phyloP scores from a whole-genome alignment of 2,797 vertebrate genomes.

The Alauda arvensis region DNA sequence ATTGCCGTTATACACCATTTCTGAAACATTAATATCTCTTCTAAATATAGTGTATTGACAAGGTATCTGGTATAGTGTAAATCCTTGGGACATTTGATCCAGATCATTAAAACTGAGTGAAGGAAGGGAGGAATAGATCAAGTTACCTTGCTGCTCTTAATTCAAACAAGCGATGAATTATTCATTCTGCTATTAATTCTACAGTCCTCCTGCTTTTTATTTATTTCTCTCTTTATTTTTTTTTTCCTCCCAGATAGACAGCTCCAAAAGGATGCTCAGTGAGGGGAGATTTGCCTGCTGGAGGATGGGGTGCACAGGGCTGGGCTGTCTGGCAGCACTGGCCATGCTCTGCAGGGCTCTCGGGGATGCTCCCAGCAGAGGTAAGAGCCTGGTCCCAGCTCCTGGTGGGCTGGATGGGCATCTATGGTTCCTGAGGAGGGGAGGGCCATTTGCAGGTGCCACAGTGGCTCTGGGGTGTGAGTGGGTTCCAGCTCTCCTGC shows the following conservation, averaged over 20 bases:
- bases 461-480: background rate
- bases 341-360: conserved; percentile 72
- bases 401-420: background rate
- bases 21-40: conserved; percentile 75
- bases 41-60: conserved; percentile 77
- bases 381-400: conserved; percentile 68
- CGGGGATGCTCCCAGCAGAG: conserved; percentile 78
- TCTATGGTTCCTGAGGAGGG: background rate
- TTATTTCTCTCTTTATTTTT: conserved; percentile 50
- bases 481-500: background rate
- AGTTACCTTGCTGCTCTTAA: conserved; percentile 77
- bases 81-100: conserved; percentile 81
- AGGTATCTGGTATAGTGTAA: conserved; percentile 77
- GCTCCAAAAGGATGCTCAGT: conserved; percentile 49
- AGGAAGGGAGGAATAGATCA: conserved; percentile 79
- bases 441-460: background rate
- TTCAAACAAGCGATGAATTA: conserved; percentile 85
- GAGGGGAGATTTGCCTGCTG: background rate
- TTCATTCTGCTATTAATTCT: conserved; percentile 82
- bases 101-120: conserved; percentile 88
- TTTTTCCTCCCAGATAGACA: conserved; percentile 41
- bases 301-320: conserved; percentile 66
- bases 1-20: conserved; percentile 42
- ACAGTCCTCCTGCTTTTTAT: conserved; percentile 70
- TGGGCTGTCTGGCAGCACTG: conserved; percentile 68